Conservation (phyloP, 1,140 invertebrate genomes). For the Drosophila persimilis region DNA sequence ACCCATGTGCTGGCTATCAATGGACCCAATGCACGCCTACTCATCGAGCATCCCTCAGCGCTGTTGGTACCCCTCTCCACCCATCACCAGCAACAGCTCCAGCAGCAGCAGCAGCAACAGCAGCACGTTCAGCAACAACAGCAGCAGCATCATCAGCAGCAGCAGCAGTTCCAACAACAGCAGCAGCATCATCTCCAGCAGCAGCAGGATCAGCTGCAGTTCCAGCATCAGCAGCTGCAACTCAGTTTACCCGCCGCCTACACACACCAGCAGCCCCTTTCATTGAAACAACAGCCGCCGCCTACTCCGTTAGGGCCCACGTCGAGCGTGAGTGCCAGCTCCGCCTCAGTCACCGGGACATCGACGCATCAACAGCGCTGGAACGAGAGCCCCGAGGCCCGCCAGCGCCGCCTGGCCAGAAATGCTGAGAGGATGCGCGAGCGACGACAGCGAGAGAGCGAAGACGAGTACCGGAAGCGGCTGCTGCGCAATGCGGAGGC, state of each 20-base stretch:
- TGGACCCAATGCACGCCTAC: conserved; percentile 78
- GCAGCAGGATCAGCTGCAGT: conserved; percentile 61
- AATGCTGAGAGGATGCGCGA: conserved; percentile 83
- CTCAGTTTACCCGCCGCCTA: conserved; percentile 48
- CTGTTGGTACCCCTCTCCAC: conserved; percentile 77
- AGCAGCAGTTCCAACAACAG: conserved; percentile 50
- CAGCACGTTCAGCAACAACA: conserved; percentile 52
- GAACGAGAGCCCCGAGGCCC: conserved; percentile 82
- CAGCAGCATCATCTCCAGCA: conserved; percentile 61
- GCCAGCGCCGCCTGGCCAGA: conserved; percentile 78
- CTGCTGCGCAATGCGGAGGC: conserved; percentile 78
- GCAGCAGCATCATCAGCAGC: conserved; percentile 46
- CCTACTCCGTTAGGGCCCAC: conserved; percentile 62
- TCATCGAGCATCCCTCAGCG: conserved; percentile 79
- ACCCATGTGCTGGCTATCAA: conserved; percentile 79
- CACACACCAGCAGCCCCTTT: conserved; percentile 58
- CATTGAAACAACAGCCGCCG: conserved; percentile 66
- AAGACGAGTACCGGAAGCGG: conserved; percentile 80
- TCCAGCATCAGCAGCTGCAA: conserved; percentile 63
- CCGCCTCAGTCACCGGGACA: conserved; percentile 38
- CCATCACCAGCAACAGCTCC: conserved; percentile 72
- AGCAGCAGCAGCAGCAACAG: conserved; percentile 67
- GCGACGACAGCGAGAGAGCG: conserved; percentile 76
- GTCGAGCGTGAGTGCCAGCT: conserved; percentile 59
- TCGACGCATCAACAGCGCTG: conserved; percentile 74